Evolutionary conservation across 2,888 invertebrate genomes (phyloP).

Genomic region (Micoletzkya japonica): DNA sequence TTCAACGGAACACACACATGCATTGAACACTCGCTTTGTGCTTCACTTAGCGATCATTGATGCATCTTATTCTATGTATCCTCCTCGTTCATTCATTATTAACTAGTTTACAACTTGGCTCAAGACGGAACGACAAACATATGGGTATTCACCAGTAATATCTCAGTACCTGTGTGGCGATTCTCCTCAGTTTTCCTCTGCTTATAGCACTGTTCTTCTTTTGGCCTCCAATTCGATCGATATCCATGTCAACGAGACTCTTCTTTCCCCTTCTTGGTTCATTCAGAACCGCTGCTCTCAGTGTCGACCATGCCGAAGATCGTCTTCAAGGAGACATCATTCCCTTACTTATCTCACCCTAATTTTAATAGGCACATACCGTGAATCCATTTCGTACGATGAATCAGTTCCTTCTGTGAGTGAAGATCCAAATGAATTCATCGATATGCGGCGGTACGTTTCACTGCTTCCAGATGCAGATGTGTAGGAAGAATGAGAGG

Average conservation of each 20-base stretch:
- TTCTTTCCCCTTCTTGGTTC: slow-evolving; percentile 26
- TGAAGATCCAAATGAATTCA: slow-evolving; percentile 51
- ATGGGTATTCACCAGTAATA: too few relatives aligned
- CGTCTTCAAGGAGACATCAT: slow-evolving; percentile 32
- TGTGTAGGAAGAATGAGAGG: slow-evolving; percentile 48
- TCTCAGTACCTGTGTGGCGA: slow-evolving; percentile 42
- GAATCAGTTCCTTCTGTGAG: slow-evolving; percentile 49
- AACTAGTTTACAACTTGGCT: too few relatives aligned
- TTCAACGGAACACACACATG: not conserved
- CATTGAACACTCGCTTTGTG: not conserved
- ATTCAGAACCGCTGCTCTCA: slow-evolving; percentile 47
- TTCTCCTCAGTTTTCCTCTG: slow-evolving; percentile 47
- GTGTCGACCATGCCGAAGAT: slow-evolving; percentile 50
- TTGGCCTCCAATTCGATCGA: slow-evolving; percentile 17
- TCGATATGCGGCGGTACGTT: slow-evolving; percentile 40
- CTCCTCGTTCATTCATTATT: too few relatives aligned
- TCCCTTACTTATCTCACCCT: not conserved
- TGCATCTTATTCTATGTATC: too few relatives aligned
- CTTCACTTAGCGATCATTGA: too few relatives aligned
- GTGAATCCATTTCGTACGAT: slow-evolving; percentile 48
- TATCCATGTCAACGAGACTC: slow-evolving; percentile 23
- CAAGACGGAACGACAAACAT: too few relatives aligned
- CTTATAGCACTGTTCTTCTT: slow-evolving; percentile 49
- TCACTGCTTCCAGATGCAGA: slow-evolving; percentile 45
- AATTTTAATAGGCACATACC: slow-evolving; percentile 25